Base-by-base conservation (phyloP, 2,888 invertebrate species). In the Dryobotodes eremita region DNA sequence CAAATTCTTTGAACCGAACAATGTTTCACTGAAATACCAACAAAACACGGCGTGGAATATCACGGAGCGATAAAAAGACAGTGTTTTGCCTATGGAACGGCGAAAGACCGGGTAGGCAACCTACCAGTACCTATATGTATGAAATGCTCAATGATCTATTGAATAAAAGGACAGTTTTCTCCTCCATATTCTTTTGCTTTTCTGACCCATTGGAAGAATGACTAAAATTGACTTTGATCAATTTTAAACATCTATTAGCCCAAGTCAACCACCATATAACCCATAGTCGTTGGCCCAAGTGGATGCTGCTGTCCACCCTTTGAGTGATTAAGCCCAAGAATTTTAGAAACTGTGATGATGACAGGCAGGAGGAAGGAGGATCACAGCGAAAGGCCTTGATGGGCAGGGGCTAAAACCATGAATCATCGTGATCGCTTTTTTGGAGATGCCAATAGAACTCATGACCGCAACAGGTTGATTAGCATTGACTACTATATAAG, bases 1-100 rank as follows among this genome's bases (percentile, higher is more conserved):
- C 64, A 71, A 85, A 82, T 85, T 85, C 84, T 76, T 66, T 20
- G 84, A 85, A 85, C 36, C 42, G 79, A 82, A 85, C 84, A 85
- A 85, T 82, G 84, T 82, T 69, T 79, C 79, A 82, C 82, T 82
- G 62, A 84, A 82, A 79, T 81, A 77, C 79, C 79, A 71, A 79
- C 85, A 85, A 85, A 85, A 75, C 73, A 84, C 73, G 62, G 72
- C 65, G 81, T 84, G 83, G 81, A 82, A 85, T 74, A 79, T 73
- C 48, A 84, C 68, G 17, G 36, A 26, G 71, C 71, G 61, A 70
- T 77, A 79, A 84, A 82, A 82, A 64, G 55, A 11, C 15, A 57
- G 50, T 75, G 71, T 80, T 83, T 83, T 80, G 77, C n/a, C n/a
- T 71, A 42, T 48, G 53, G 57, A 57, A 73, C 83, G 61, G 57